Base-by-base conservation (phyloP, 1,140 invertebrate genomes). In the Caenorhabditis inopinata region DNA sequence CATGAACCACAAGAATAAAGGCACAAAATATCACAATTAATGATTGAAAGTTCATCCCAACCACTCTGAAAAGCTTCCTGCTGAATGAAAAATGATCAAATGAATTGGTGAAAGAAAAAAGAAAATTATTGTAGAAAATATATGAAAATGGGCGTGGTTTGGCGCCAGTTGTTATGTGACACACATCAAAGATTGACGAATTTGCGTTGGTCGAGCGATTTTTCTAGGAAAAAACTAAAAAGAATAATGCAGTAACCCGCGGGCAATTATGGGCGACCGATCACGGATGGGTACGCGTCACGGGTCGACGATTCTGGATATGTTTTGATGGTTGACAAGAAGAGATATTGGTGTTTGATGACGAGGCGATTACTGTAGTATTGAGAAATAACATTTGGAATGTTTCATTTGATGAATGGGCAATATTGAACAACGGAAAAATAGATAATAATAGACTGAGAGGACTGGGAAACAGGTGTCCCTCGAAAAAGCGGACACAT, bases 151-250 rank as follows among this genome's bases (percentile, higher is more conserved):
- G 58, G 58, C 58, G 58, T 23, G 16, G 32, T n/a, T 7, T 38
- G 2, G 32, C n/a, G 32, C 48, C 48, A 42, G 58, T 38, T 68
- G 58, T 42, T 68, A 58, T 23, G 29, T 68, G 58, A 68, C 58
- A 68, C 58, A 42, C 38, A 38, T 21, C 35, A 68, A 68, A 68
- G 58, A 68, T 68, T 68, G 58, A 68, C 58, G 58, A 68, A 68
- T 68, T 68, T 68, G 58, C 38, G 32, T 16, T 18, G 58, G 58
- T 68, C 58, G 58, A 68, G 9, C 27, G 58, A 35, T 42, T 68
- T 68, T 68, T 68, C 58, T 32, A 42, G 58, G 58, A 38, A 68
- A 68, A 68, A 29, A 29, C 58, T 29, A 68, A 35, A 38, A 68
- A 68, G n/a, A 38, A 68, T 18, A 32, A 38, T 4, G 38, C 38